Evolutionary conservation across 2,888 invertebrate species (phyloP), one percentile per base, ranked within the genome.

Genomic region (Cheiracanthium punctorium): DNA sequence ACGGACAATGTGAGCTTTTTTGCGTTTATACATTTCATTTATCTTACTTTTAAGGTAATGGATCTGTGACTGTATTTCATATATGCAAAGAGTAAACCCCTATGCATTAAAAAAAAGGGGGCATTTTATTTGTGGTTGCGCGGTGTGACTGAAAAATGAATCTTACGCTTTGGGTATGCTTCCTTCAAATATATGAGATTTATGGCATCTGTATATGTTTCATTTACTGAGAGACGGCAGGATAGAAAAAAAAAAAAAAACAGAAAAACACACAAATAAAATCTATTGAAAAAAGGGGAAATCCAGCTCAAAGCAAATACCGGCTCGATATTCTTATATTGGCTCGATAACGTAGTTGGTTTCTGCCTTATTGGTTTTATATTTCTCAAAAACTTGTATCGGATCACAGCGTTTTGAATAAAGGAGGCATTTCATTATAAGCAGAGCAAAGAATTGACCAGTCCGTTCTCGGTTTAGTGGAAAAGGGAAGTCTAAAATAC

Each of bases 21-120:
- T 73, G 41, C 76, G 65, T 29, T 77, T 79, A 79, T 74, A 73
- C 73, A 73, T 84, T 84, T 79, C 84, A 84, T 84, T 84, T 84
- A 84, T 84, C 84, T 84, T 84, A 79, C 84, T 84, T 84, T 79
- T 79, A 69, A 82, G 84, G 79, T 84, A 84, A 84, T 84, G 79
- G 82, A 77, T 65, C 77, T 65, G 77, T 52, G 84, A 48, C 76
- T 84, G 84, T 79, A 84, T 84, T 84, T 79, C 84, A 79, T 77
- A 77, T 82, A 76, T 82, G 76, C 82, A 82, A 74, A 81, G 81
- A 74, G 74, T 72, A 72, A 82, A 64, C 43, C 72, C 76, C 82
- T 70, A 24, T 64, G 32, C 72, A 71, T 65, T 77, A 73, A 48
- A 65, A 77, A 72, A 82, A 67, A 48, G 30, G 37, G 41, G 72